A percentile compares a stretch with the other conserved stretches of the same genome.
These are phyloP conservation scores for Syngnathus rostellatus DNA, from an alignment of 2,797 vertebrate genomes.

Conservation along the genomic window DNA sequence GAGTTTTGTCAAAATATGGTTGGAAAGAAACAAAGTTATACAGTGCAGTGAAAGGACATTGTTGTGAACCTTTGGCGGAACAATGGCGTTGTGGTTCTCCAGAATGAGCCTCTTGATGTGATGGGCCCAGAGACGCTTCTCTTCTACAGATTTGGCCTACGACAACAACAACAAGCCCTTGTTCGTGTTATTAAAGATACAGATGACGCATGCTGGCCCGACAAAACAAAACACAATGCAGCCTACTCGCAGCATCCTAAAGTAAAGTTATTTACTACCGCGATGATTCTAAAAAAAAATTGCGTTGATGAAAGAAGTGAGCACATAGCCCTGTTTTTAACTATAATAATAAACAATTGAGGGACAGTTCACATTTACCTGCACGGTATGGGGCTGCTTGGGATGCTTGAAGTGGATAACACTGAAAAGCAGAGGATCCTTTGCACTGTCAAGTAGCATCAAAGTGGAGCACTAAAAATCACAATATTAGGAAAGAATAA, in stretches of 20 bases:
- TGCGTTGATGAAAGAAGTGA: not conserved
- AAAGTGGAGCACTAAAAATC: slow-evolving; percentile 81
- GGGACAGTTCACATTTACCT: slow-evolving; percentile 68
- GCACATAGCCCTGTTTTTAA: not conserved
- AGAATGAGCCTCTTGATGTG: slow-evolving; percentile 95
- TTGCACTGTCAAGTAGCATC: slow-evolving; percentile 90
- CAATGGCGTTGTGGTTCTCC: slow-evolving; percentile 88
- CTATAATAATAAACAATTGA: not conserved
- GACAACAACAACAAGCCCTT: slow-evolving; percentile 17
- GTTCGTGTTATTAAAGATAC: slow-evolving; percentile 4
- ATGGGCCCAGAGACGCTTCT: slow-evolving; percentile 89
- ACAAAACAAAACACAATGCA: slow-evolving; percentile 4
- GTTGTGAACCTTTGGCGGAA: slow-evolving; percentile 81
- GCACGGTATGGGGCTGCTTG: slow-evolving; percentile 88
- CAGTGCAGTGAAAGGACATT: not conserved
- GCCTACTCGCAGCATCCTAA: no score
- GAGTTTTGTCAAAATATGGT: not conserved
- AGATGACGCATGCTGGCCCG: not conserved
- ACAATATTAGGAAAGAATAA: not conserved
- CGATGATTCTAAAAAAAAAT: not conserved
- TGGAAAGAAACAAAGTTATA: not conserved
- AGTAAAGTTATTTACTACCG: not conserved
- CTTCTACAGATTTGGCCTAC: slow-evolving; percentile 84
- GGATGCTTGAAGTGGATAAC: slow-evolving; percentile 91
- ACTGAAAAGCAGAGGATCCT: slow-evolving; percentile 90